A percentile compares a stretch with the other conserved stretches of the same genome.
These are phyloP conservation scores for Cylindroiulus punctatus DNA, from an alignment of 2,888 invertebrate genomes.

Conservation along the genomic window DNA sequence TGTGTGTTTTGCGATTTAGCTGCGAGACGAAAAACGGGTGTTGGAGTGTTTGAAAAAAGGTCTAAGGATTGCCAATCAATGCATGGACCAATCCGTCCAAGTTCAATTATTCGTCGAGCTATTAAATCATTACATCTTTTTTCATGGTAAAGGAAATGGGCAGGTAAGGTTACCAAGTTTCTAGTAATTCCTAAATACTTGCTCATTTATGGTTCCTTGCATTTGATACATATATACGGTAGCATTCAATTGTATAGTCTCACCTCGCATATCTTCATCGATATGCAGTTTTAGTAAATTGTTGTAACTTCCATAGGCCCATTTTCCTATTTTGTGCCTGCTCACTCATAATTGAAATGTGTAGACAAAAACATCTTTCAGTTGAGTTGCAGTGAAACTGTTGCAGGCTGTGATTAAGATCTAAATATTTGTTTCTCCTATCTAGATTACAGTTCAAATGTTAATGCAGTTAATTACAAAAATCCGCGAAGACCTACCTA, in stretches of 20 bases:
- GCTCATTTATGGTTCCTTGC: too few relatives aligned
- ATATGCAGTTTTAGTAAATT: too few relatives aligned
- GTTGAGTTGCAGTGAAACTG: neutral
- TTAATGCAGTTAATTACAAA: slow-evolving; percentile 84
- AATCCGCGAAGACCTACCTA: slow-evolving; percentile 91
- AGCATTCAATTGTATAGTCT: too few relatives aligned
- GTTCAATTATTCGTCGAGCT: slow-evolving; percentile 95
- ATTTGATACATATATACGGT: too few relatives aligned
- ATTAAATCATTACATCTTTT: slow-evolving; percentile 91
- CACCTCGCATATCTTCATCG: too few relatives aligned
- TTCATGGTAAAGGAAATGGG: slow-evolving; percentile 87
- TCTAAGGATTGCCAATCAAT: slow-evolving; percentile 93
- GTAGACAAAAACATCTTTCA: too few relatives aligned
- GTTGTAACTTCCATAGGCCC: too few relatives aligned
- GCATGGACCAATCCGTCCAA: slow-evolving; percentile 96
- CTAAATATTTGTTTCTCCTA: slow-evolving; percentile 57
- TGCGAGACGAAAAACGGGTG: slow-evolving; percentile 90
- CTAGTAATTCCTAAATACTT: too few relatives aligned
- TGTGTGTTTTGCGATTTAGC: slow-evolving; percentile 68
- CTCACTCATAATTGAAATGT: too few relatives aligned
- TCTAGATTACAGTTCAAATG: slow-evolving; percentile 74
- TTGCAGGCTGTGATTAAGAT: slow-evolving; percentile 19
- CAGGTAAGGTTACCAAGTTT: slow-evolving; percentile 67
- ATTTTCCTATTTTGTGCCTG: too few relatives aligned
- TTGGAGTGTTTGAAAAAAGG: slow-evolving; percentile 96